Conservation (phyloP, 2,113 vertebrate genomes). For the Felis catus region F.catus_Fca126_mat1.0 CM031416.1:27877001-27877500, state of each 20-base stretch:
- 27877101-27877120: rapidly evolving
- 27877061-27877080: too few species aligned
- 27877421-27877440: background rate
- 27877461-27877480: background rate
- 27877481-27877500: background rate
- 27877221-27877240: background rate
- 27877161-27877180: background rate
- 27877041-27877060: background rate
- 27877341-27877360: background rate
- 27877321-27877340: background rate
- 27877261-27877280: conserved; percentile 4
- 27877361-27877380: background rate
- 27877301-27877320: background rate
- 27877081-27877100: background rate
- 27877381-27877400: too few species aligned
- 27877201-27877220: background rate
- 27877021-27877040: background rate
- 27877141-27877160: rapidly evolving
- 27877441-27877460: background rate
- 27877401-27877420: background rate
- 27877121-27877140: rapidly evolving
- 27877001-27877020: background rate
- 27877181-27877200: background rate
- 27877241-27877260: background rate
- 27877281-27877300: background rate